Percentiles rank a stretch among this genome's conserved stretches.
Conservation (phyloP, 1,140 invertebrate genomes). For the Holcopasites calliopsidis region DNA sequence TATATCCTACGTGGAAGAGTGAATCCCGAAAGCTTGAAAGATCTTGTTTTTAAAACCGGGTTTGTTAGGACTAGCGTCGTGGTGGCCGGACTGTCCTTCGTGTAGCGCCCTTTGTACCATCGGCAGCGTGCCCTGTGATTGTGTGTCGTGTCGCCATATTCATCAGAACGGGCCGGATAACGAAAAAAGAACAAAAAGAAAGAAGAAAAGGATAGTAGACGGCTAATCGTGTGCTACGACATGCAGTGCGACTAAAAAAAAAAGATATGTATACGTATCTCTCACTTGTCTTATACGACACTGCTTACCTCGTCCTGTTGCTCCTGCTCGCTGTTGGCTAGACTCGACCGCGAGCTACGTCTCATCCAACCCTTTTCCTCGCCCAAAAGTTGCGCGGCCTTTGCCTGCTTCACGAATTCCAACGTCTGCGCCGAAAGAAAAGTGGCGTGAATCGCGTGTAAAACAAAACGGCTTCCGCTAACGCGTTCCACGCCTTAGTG, state of each 20-base stretch:
- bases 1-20: slow-evolving; percentile 75
- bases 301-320: slow-evolving; percentile 78
- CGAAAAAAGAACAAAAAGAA: slow-evolving; percentile 77
- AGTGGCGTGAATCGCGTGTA: no score
- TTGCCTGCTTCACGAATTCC: slow-evolving; percentile 94
- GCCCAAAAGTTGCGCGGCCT: slow-evolving; percentile 86
- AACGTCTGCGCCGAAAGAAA: slow-evolving; percentile 83
- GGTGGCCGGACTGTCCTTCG: slow-evolving; percentile 75
- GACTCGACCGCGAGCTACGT: slow-evolving; percentile 75
- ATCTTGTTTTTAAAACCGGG: slow-evolving; percentile 79
- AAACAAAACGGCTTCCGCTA: background rate
- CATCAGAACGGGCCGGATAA: slow-evolving; percentile 74
- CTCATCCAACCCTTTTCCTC: slow-evolving; percentile 76
- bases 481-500: no score
- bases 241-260: slow-evolving; percentile 71
- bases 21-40: slow-evolving; percentile 77
- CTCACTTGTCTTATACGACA: slow-evolving; percentile 36
- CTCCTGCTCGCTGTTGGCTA: slow-evolving; percentile 76
- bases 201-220: slow-evolving; percentile 79
- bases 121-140: slow-evolving; percentile 75
- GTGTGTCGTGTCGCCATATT: slow-evolving; percentile 72
- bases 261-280: no score
- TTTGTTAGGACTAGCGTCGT: slow-evolving; percentile 78
- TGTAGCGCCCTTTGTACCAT: slow-evolving; percentile 75
- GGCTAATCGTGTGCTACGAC: slow-evolving; percentile 76